Evolutionary conservation across 2,113 vertebrate species (phyloP).

Genomic region (Propithecus coquereli): DNA sequence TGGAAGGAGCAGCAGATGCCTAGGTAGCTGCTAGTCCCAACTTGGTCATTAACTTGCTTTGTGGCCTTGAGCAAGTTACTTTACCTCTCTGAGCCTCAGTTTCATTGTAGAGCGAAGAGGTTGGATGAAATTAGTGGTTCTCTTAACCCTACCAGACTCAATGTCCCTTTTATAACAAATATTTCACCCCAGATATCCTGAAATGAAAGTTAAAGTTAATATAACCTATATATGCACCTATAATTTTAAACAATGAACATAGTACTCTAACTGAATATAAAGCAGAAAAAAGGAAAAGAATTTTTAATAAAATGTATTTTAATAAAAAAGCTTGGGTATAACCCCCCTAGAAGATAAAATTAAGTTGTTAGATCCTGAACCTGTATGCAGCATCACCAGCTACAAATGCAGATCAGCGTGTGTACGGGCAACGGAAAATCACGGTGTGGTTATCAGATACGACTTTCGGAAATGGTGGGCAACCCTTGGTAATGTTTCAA

Average conservation of each 20-base stretch:
- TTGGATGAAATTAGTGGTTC: neutral
- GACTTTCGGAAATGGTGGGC: neutral
- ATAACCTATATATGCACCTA: neutral
- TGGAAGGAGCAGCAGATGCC: neutral
- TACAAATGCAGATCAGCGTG: neutral
- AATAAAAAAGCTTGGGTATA: neutral
- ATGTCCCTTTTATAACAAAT: neutral
- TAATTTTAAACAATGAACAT: neutral
- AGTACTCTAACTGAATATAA: neutral
- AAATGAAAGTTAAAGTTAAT: neutral
- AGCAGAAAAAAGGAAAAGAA: neutral
- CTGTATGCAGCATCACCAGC: neutral
- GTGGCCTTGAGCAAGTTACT: neutral
- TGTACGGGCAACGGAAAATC: neutral
- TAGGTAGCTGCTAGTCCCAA: neutral
- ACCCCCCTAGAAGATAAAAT: neutral
- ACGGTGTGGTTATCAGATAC: neutral
- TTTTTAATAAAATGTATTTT: conserved; percentile 17
- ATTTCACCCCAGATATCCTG: neutral
- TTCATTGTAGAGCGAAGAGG: neutral
- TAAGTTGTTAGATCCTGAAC: neutral
- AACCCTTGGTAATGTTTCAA: neutral
- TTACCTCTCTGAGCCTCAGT: neutral
- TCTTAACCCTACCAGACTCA: neutral
- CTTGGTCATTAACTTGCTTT: neutral